A percentile compares a stretch with the other conserved stretches of the same genome.
Conservation (phyloP, 2,888 invertebrate genomes). For the Horisme vitalbata region DNA sequence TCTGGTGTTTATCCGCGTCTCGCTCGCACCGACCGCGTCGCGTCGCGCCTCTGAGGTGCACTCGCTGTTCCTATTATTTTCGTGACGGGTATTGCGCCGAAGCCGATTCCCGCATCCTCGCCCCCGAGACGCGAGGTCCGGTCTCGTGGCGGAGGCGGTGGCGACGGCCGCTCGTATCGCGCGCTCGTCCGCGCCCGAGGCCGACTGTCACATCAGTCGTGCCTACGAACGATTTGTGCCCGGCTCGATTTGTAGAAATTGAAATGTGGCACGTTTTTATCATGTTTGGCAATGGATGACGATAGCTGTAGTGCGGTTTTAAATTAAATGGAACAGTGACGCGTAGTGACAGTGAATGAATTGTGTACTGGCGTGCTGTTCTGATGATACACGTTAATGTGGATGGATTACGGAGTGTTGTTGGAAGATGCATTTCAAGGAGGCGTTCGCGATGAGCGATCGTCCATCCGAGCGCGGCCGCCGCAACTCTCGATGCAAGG, state of each 20-base stretch:
- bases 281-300: slow-evolving; percentile 60
- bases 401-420: slow-evolving; percentile 73
- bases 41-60: slow-evolving; percentile 82
- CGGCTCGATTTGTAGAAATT: slow-evolving; percentile 60
- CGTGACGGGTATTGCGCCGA: slow-evolving; percentile 83
- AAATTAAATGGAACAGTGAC: slow-evolving; percentile 54
- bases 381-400: slow-evolving; percentile 79
- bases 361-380: slow-evolving; percentile 71
- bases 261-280: slow-evolving; percentile 70
- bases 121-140: slow-evolving; percentile 81
- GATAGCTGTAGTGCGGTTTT: slow-evolving; percentile 37
- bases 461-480: slow-evolving; percentile 80
- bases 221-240: slow-evolving; percentile 66
- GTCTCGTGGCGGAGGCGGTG: slow-evolving; percentile 79
- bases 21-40: slow-evolving; percentile 81
- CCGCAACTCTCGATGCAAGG: slow-evolving; percentile 81
- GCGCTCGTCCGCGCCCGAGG: slow-evolving; percentile 78
- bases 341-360: slow-evolving; percentile 69
- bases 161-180: slow-evolving; percentile 79
- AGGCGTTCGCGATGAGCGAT: slow-evolving; percentile 82
- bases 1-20: slow-evolving; percentile 83
- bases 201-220: slow-evolving; percentile 72
- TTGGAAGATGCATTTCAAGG: slow-evolving; percentile 82
- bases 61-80: slow-evolving; percentile 83
- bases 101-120: slow-evolving; percentile 83